Conservation (phyloP, 2,888 invertebrate species). For the Bellardia pandia region DNA sequence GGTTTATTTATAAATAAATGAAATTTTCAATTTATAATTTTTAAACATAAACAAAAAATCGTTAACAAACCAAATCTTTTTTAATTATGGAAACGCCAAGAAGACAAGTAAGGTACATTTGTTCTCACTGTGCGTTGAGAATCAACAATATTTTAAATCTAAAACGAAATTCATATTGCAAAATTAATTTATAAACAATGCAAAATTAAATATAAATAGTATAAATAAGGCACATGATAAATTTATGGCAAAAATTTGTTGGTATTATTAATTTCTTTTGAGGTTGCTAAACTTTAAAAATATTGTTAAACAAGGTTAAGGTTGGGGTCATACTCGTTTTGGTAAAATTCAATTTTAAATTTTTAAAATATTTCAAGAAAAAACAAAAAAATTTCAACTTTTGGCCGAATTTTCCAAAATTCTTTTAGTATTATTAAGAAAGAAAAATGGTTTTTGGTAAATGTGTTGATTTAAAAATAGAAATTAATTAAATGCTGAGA, state of each 20-base stretch:
- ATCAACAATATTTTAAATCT: background rate
- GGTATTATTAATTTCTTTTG: background rate
- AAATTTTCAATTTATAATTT: background rate
- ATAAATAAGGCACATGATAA: conserved; percentile 13
- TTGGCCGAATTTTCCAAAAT: background rate
- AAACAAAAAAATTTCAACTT: background rate
- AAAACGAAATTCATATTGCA: conserved; percentile 20
- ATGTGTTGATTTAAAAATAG: conserved; percentile 13
- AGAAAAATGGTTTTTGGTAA: background rate
- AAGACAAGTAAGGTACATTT: background rate
- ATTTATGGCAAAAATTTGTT: background rate
- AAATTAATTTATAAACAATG: conserved; percentile 38
- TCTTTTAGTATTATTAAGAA: background rate
- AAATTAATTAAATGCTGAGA: background rate
- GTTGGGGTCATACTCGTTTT: conserved; percentile 10
- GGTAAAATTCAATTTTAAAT: background rate
- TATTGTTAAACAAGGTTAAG: conserved; percentile 52
- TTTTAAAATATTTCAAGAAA: conserved; percentile 27
- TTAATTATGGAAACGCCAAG: background rate
- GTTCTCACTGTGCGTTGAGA: background rate
- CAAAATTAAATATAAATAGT: conserved; percentile 15
- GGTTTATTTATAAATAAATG: background rate
- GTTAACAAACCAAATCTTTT: background rate
- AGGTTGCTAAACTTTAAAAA: conserved; percentile 52
- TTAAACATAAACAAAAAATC: background rate